phyloP scores from a whole-genome alignment of 1,140 invertebrate genomes.

The Plutomurus gul region DNA sequence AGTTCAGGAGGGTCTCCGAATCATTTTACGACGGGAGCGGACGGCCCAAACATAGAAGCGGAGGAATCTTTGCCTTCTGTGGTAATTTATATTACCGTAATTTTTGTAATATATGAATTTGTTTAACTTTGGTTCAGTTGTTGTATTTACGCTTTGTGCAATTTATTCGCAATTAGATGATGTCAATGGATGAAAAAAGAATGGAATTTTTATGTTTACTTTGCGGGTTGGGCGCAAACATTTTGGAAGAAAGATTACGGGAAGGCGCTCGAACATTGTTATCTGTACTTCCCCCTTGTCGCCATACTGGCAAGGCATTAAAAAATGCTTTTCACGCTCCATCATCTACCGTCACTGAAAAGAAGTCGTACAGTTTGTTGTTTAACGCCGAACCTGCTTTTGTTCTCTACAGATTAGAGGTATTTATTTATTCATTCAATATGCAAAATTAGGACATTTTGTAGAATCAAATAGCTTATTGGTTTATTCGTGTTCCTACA shows the following conservation, averaged over 20 bases:
- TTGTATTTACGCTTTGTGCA: background rate
- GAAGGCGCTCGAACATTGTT: slow-evolving; percentile 84
- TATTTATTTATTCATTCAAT: slow-evolving; percentile 50
- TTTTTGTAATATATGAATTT: background rate
- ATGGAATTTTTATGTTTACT: slow-evolving; percentile 88
- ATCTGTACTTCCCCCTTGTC: slow-evolving; percentile 88
- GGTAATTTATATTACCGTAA: slow-evolving; percentile 62
- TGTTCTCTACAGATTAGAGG: slow-evolving; percentile 75
- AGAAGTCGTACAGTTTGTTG: slow-evolving; percentile 48
- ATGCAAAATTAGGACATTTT: slow-evolving; percentile 41
- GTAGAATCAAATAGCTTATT: slow-evolving; percentile 51
- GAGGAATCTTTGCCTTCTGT: slow-evolving; percentile 90
- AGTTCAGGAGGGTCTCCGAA: slow-evolving; percentile 87
- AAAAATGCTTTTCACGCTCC: slow-evolving; percentile 61
- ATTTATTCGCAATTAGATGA: slow-evolving; percentile 60
- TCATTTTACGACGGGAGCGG: slow-evolving; percentile 63
- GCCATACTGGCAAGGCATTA: slow-evolving; percentile 70
- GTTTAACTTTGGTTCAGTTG: background rate
- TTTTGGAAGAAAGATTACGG: slow-evolving; percentile 76
- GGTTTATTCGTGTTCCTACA: slow-evolving; percentile 58
- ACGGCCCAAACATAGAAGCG: slow-evolving; percentile 77
- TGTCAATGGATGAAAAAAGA: slow-evolving; percentile 79
- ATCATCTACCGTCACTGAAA: slow-evolving; percentile 34
- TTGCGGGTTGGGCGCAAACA: slow-evolving; percentile 81
- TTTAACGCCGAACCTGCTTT: slow-evolving; percentile 65